Evolutionary conservation across 2,113 vertebrate species (phyloP), one percentile per base, ranked within the genome.

Genomic region (Xiphias gladius): DNA sequence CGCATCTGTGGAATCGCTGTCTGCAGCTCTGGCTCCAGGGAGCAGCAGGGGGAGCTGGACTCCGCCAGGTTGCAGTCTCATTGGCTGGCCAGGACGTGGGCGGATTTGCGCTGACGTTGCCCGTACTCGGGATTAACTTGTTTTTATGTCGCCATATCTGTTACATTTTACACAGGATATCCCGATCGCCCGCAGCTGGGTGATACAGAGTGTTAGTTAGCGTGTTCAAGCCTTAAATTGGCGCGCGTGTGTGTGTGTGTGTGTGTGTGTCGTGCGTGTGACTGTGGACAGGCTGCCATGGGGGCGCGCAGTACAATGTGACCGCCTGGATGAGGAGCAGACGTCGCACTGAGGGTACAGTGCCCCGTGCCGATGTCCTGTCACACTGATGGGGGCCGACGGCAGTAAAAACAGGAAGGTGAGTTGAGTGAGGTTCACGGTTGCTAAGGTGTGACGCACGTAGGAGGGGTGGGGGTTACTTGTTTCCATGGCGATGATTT

Each of bases 351-450:
- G 84, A 77, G 54, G 66, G 10, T 17, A 9, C 79, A 57, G n/a
- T n/a, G n/a, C n/a, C n/a, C n/a, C n/a, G 71, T 30, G 48, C 68
- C 70, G 82, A 83, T 82, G 80, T 83, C 64, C 86, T 70, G 80
- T 68, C 79, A 77, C 79, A 66, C 63, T 84, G 69, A 96, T 95
- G 95, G 95, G 95, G 68, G 86, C 92, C 87, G 93, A 95, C 88
- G 89, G 86, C 67, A 95, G 94, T 79, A 95, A 93, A 87, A 90
- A 48, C 84, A 91, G 76, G 69, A 92, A 94, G 94, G 94, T 95
- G 76, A 88, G 90, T 82, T 73, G n/a, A 28, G 62, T 54, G 35
- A 32, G 55, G 77, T n/a, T 58, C 59, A 37, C 62, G 57, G 46
- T 80, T 73, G 68, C 73, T 63, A 17, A 72, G 64, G 75, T 80